phyloP scores from a whole-genome alignment of 2,797 vertebrate species.

The Ficedula albicollis region DNA sequence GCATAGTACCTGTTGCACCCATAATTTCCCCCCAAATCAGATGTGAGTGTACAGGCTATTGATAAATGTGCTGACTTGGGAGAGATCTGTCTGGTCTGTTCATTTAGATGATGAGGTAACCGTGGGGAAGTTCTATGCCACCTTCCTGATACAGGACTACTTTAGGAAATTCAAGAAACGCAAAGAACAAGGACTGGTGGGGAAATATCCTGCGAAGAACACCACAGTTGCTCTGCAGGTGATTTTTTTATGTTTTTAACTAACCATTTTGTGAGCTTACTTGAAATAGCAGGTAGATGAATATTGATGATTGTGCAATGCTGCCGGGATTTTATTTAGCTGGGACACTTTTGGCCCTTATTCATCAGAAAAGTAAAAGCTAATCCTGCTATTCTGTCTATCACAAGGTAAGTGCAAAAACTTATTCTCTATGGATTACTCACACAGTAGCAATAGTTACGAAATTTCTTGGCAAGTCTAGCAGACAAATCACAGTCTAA shows the following conservation, averaged over 20 bases:
- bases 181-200: slow-evolving; percentile 99
- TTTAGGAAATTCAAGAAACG: slow-evolving; percentile 99
- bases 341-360: slow-evolving; percentile 56
- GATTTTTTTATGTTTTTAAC: slow-evolving; percentile 78
- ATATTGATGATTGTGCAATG: slow-evolving; percentile 72
- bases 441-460: background rate
- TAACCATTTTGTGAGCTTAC: slow-evolving; percentile 75
- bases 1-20: background rate
- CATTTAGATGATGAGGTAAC: slow-evolving; percentile 99
- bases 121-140: slow-evolving; percentile 99
- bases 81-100: slow-evolving; percentile 99
- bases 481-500: background rate
- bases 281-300: slow-evolving; percentile 77
- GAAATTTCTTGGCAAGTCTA: background rate
- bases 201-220: slow-evolving; percentile 94
- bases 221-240: slow-evolving; percentile 97
- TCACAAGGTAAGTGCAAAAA: slow-evolving; percentile 74
- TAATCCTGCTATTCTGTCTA: slow-evolving; percentile 58
- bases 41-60: slow-evolving; percentile 73
- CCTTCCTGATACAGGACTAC: slow-evolving; percentile 99
- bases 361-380: slow-evolving; percentile 60
- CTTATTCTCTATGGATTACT: slow-evolving; percentile 10
- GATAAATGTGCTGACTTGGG: slow-evolving; percentile 88
- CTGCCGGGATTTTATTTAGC: slow-evolving; percentile 75
- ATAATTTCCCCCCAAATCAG: slow-evolving; percentile 37